These are phyloP conservation scores for Spilosoma lubricipeda DNA, from an alignment of 2,888 invertebrate species.

Conservation along the genomic window DNA sequence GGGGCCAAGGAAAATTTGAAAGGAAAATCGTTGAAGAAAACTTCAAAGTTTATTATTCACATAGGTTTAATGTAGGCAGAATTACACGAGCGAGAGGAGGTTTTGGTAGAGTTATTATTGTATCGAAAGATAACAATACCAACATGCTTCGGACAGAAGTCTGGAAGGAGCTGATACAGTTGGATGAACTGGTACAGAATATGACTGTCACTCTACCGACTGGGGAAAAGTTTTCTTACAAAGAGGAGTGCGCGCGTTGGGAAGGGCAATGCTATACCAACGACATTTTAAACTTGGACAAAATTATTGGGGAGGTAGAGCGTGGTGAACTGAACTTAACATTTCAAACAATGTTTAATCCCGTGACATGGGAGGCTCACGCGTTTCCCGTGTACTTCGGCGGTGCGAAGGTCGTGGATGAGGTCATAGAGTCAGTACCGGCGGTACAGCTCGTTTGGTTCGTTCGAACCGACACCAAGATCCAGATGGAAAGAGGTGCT, in stretches of 20 bases:
- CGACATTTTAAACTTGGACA: conserved; percentile 93
- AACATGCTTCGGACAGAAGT: conserved; percentile 92
- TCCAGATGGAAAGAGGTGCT: conserved; percentile 91
- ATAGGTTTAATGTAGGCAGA: conserved; percentile 93
- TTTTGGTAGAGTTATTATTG: conserved; percentile 94
- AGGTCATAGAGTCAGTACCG: conserved; percentile 92
- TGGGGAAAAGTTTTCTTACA: conserved; percentile 91
- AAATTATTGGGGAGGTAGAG: conserved; percentile 94
- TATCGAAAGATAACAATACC: conserved; percentile 92
- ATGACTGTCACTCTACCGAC: conserved; percentile 89
- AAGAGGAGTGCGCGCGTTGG: conserved; percentile 95
- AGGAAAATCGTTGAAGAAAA: conserved; percentile 92
- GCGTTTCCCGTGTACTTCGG: conserved; percentile 96
- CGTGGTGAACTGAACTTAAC: conserved; percentile 91
- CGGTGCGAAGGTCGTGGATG: conserved; percentile 93
- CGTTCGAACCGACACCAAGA: conserved; percentile 91
- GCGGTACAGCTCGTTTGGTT: conserved; percentile 97
- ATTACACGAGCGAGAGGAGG: conserved; percentile 97
- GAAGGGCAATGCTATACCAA: conserved; percentile 93
- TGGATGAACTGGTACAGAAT: conserved; percentile 93
- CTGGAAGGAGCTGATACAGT: conserved; percentile 91
- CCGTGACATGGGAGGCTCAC: conserved; percentile 94
- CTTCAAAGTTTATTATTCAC: conserved; percentile 96
- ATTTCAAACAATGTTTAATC: conserved; percentile 96
- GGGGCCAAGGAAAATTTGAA: conserved; percentile 94